These are phyloP conservation scores for Eueremaeus valkanovi DNA, from an alignment of 2,888 invertebrate species.

Conservation along the genomic window DNA sequence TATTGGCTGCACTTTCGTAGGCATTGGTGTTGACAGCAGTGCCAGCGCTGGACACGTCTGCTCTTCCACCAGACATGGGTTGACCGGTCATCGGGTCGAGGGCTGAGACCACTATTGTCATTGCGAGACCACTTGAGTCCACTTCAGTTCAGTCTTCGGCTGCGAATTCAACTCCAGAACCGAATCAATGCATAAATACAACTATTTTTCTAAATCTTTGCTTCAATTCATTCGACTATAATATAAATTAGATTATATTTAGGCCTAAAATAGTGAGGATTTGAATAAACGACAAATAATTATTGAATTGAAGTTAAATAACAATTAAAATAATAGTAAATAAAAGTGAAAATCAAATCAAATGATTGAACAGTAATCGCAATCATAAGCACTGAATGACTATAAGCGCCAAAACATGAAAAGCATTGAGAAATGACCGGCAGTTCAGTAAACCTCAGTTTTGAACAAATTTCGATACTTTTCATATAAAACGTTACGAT, in stretches of 20 bases:
- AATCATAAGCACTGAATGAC: too few relatives aligned
- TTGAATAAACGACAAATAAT: background rate
- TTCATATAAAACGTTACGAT: too few relatives aligned
- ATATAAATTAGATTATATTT: background rate
- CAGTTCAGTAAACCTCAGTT: background rate
- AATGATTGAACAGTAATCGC: too few relatives aligned
- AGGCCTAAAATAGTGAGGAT: background rate
- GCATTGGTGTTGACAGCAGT: background rate
- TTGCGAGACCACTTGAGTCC: too few relatives aligned
- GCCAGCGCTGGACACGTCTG: background rate
- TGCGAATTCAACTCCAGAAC: background rate
- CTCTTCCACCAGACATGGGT: constrained; percentile 31
- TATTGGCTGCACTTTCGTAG: constrained; percentile 68
- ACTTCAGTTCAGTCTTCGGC: too few relatives aligned
- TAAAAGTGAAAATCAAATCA: too few relatives aligned
- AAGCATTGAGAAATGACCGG: constrained; percentile 9
- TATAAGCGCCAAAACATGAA: constrained; percentile 8
- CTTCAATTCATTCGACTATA: background rate
- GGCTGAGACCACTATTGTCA: constrained; percentile 7
- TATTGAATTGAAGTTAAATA: background rate
- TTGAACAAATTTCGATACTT: too few relatives aligned
- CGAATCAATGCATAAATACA: background rate
- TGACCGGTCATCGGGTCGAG: background rate
- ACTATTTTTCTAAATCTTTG: background rate
- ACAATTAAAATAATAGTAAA: background rate